These are phyloP conservation scores for Atethmia centrago DNA, from an alignment of 2,888 invertebrate genomes.

Conservation along the genomic window DNA sequence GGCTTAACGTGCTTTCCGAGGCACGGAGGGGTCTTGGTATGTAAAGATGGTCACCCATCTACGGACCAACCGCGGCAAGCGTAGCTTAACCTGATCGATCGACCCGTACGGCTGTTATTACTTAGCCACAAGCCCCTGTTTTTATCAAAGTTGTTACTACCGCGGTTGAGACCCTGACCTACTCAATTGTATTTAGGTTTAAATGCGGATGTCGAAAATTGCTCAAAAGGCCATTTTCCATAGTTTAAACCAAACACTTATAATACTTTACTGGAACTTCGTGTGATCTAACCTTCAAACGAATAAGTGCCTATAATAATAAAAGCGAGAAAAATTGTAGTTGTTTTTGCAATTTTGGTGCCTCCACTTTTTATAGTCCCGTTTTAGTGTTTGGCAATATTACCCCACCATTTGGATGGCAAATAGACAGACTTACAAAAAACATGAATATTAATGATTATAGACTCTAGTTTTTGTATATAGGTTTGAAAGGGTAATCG, in stretches of 20 bases:
- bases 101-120: no score
- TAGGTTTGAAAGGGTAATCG: conserved; percentile 7
- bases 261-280: conserved; percentile 64
- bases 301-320: conserved; percentile 73
- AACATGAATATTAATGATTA: conserved; percentile 42
- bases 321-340: conserved; percentile 68
- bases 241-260: conserved; percentile 63
- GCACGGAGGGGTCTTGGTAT: no score
- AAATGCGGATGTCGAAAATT: not conserved
- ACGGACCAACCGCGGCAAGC: no score
- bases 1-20: no score
- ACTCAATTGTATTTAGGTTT: no score
- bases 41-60: no score
- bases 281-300: conserved; percentile 69
- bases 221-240: not conserved
- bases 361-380: conserved; percentile 65
- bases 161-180: no score
- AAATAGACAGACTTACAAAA: conserved; percentile 22
- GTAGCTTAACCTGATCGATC: no score
- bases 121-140: no score
- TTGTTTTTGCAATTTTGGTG: conserved; percentile 70
- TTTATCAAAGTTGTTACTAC: not conserved
- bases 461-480: conserved; percentile 5
- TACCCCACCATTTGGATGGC: conserved; percentile 56
- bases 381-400: conserved; percentile 67